Evolutionary conservation across 1,140 invertebrate species (phyloP).

Genomic region (Chelonus insularis): DNA sequence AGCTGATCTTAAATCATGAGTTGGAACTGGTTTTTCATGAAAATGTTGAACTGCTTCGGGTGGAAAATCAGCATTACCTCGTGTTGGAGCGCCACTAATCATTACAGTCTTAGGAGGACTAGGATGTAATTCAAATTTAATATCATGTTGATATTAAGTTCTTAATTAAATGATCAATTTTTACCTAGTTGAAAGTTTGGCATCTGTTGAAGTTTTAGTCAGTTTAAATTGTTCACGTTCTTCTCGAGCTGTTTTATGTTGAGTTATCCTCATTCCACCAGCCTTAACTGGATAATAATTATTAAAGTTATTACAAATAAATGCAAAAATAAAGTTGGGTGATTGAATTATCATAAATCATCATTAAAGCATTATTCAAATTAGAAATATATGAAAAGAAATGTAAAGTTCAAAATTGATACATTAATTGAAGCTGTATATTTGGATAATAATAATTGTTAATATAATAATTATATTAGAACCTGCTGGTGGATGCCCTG

Average conservation of each 20-base stretch:
- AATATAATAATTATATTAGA: no score
- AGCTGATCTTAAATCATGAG: conserved; percentile 64
- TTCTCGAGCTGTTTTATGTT: conserved; percentile 74
- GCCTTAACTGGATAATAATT: conserved; percentile 93
- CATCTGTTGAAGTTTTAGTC: conserved; percentile 51
- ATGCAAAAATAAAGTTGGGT: no score
- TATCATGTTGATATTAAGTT: conserved; percentile 7
- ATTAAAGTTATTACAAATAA: no score
- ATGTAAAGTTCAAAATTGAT: no score
- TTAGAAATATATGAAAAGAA: no score
- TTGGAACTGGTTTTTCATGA: conserved; percentile 75
- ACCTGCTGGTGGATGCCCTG: conserved; percentile 85
- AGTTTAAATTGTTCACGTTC: conserved; percentile 66
- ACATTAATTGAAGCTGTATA: no score
- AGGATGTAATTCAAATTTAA: conserved; percentile 1
- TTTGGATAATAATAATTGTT: no score
- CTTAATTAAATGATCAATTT: background rate
- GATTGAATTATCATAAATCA: no score
- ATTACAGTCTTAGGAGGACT: conserved; percentile 76
- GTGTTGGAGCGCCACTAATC: conserved; percentile 76
- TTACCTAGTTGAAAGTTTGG: conserved; percentile 51
- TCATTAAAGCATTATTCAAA: no score
- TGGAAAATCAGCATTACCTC: conserved; percentile 86
- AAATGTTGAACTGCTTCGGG: conserved; percentile 80
- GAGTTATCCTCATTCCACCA: conserved; percentile 88